phyloP scores from a whole-genome alignment of 1,140 invertebrate species.

The Metaphire vulgaris region DNA sequence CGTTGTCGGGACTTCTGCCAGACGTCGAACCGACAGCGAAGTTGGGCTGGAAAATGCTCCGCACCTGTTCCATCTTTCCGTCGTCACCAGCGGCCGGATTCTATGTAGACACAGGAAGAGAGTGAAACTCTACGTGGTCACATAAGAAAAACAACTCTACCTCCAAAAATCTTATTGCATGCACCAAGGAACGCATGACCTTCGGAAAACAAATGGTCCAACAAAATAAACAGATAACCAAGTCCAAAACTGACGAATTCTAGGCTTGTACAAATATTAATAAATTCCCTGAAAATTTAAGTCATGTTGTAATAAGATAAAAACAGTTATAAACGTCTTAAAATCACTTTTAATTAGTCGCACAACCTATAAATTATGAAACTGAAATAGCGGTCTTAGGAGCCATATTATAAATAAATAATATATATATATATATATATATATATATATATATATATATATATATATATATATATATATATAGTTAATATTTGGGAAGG shows the following conservation, averaged over 20 bases:
- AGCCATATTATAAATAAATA: too few relatives aligned
- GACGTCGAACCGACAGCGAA: neutral
- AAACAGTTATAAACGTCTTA: too few relatives aligned
- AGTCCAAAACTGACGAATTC: neutral
- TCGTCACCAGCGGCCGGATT: conserved; percentile 28
- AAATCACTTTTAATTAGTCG: too few relatives aligned
- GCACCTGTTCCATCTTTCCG: conserved; percentile 45
- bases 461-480: too few relatives aligned
- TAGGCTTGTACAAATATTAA: neutral
- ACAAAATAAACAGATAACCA: neutral
- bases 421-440: too few relatives aligned
- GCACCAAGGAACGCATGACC: neutral
- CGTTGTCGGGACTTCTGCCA: neutral
- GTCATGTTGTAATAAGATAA: too few relatives aligned
- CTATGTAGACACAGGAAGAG: neutral
- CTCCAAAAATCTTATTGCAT: neutral
- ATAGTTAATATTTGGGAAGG: too few relatives aligned
- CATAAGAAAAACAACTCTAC: neutral
- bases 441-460: too few relatives aligned
- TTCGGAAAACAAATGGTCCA: neutral
- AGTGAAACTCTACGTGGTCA: neutral
- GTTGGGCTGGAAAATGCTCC: conserved; percentile 50
- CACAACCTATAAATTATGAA: too few relatives aligned
- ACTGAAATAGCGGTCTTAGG: too few relatives aligned
- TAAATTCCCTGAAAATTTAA: neutral